These are phyloP conservation scores for Mimas tiliae DNA, from an alignment of 2,888 invertebrate genomes.

Conservation along the genomic window DNA sequence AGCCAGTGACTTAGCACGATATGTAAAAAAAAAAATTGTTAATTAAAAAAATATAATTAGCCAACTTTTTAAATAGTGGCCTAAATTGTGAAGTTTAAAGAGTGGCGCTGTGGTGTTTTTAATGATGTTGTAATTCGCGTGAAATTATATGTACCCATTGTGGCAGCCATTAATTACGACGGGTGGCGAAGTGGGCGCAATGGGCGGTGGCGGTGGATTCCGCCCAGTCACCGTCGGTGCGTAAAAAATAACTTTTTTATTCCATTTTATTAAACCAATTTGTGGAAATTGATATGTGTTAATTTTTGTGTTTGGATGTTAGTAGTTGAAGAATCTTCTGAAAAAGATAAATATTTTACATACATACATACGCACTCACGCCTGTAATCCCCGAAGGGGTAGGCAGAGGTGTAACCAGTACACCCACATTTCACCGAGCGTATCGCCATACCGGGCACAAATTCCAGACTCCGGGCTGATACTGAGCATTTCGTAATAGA, in stretches of 20 bases:
- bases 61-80: constrained; percentile 29
- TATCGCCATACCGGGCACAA: no score
- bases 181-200: constrained; percentile 44
- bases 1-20: constrained; percentile 20
- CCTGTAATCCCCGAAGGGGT: no score
- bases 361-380: no score
- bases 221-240: constrained; percentile 38
- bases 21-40: constrained; percentile 36
- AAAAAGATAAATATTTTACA: no score
- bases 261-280: constrained; percentile 30
- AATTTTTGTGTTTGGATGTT: constrained; percentile 20
- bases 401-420: no score
- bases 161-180: constrained; percentile 65
- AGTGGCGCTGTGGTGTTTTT: constrained; percentile 20
- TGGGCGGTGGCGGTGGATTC: constrained; percentile 55
- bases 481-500: no score
- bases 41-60: constrained; percentile 29
- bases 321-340: no score
- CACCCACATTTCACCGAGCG: no score
- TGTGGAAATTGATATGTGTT: constrained; percentile 13
- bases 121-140: constrained; percentile 63
- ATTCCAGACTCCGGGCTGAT: no score
- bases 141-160: constrained; percentile 66
- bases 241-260: constrained; percentile 31
- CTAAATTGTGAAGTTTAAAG: constrained; percentile 18